Evolutionary conservation across 2,888 invertebrate genomes (phyloP).

Genomic region (Cheilosia scutellata): DNA sequence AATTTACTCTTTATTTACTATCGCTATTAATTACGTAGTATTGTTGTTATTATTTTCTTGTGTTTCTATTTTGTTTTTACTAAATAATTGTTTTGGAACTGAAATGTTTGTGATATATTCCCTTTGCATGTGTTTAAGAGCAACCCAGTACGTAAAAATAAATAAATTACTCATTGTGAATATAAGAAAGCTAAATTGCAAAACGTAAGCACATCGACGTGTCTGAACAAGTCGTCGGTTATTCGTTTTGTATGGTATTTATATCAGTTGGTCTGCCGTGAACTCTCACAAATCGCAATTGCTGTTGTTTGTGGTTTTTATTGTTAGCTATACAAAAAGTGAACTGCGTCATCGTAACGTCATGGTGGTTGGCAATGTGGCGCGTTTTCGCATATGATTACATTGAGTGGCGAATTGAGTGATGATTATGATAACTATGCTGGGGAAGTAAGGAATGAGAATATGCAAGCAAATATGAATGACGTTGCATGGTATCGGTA

Average conservation of each 20-base stretch:
- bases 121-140: not conserved
- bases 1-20: constrained; percentile 20
- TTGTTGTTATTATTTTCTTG: not conserved
- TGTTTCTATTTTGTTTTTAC: not conserved
- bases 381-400: not conserved
- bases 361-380: not conserved
- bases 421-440: not conserved
- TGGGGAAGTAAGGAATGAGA: too few species aligned
- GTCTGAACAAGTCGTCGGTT: constrained; percentile 39
- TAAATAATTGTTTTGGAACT: constrained; percentile 4
- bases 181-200: not conserved
- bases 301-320: not conserved
- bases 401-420: not conserved
- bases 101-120: constrained; percentile 51
- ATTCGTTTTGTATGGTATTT: constrained; percentile 5
- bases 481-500: too few species aligned
- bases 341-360: not conserved
- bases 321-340: not conserved
- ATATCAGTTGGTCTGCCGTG: constrained; percentile 12
- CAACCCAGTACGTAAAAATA: constrained; percentile 1
- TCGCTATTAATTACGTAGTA: not conserved
- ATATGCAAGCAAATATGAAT: too few species aligned
- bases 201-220: constrained; percentile 23
- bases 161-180: constrained; percentile 9
- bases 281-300: constrained; percentile 17